phyloP scores from a whole-genome alignment of 2,113 vertebrate species.

The Caloenas nicobarica region DNA sequence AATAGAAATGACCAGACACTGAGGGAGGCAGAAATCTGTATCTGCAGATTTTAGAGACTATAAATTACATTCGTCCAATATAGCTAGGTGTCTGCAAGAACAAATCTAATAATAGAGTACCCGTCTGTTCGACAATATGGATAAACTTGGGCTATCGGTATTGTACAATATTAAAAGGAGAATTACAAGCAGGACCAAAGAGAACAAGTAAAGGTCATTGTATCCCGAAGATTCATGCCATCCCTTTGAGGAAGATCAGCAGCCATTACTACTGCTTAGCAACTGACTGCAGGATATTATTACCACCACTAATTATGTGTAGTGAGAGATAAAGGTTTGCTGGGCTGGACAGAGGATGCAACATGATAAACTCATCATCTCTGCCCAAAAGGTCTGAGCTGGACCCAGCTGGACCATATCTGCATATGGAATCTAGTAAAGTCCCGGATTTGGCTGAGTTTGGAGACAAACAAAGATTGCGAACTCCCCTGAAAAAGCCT shows the following conservation, averaged over 20 bases:
- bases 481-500: background rate
- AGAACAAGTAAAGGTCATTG: background rate
- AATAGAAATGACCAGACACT: constrained; percentile 59
- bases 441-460: background rate
- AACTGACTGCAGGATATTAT: background rate
- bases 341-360: background rate
- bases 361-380: background rate
- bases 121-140: background rate
- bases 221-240: background rate
- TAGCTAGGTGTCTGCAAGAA: constrained; percentile 29
- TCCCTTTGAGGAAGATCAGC: background rate
- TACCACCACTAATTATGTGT: background rate
- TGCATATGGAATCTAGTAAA: rapidly evolving
- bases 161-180: constrained; percentile 5
- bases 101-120: constrained; percentile 40
- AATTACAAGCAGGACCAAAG: background rate
- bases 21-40: constrained; percentile 36
- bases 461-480: background rate
- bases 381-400: background rate
- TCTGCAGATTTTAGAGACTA: background rate
- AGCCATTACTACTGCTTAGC: background rate
- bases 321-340: background rate
- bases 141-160: constrained; percentile 11
- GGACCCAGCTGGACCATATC: background rate
- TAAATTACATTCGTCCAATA: constrained; percentile 38